These are phyloP conservation scores for Riparia riparia DNA, from an alignment of 2,113 vertebrate species.

Conservation along the genomic window DNA sequence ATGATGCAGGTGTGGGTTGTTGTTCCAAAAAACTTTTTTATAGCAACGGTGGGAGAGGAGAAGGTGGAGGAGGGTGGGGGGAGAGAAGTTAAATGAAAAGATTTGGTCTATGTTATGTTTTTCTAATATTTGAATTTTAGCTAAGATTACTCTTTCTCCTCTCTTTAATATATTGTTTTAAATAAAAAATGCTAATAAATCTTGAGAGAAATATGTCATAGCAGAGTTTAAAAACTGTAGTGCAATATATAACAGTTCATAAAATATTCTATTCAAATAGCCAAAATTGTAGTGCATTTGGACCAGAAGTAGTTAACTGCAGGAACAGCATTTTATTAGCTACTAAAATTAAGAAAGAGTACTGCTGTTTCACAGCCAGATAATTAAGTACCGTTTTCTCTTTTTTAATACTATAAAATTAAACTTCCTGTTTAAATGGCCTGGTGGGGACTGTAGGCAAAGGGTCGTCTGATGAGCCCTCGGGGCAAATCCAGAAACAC, in stretches of 20 bases:
- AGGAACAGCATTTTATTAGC: slow-evolving; percentile 83
- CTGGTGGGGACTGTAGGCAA: slow-evolving; percentile 76
- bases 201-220: slow-evolving; percentile 84
- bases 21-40: slow-evolving; percentile 66
- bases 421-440: slow-evolving; percentile 87
- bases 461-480: slow-evolving; percentile 76
- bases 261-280: slow-evolving; percentile 82
- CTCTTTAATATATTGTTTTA: slow-evolving; percentile 86
- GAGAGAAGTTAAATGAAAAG: slow-evolving; percentile 55
- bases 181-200: slow-evolving; percentile 87
- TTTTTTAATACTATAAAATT: slow-evolving; percentile 88
- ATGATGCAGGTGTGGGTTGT: slow-evolving; percentile 71
- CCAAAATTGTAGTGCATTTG: slow-evolving; percentile 70
- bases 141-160: slow-evolving; percentile 78
- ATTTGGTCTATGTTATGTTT: slow-evolving; percentile 67
- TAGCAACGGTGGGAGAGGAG: slow-evolving; percentile 52
- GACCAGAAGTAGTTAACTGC: slow-evolving; percentile 83
- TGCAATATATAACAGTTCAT: slow-evolving; percentile 86
- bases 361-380: slow-evolving; percentile 85
- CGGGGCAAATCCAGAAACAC: slow-evolving; percentile 74
- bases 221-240: slow-evolving; percentile 80
- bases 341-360: slow-evolving; percentile 86
- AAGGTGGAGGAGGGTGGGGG: neutral
- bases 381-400: slow-evolving; percentile 86
- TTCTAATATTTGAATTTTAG: slow-evolving; percentile 79